Percentiles rank a stretch among this genome's conserved stretches.
Conservation (phyloP, 2,113 vertebrate species). For the Herpailurus yagouaroundi region DNA sequence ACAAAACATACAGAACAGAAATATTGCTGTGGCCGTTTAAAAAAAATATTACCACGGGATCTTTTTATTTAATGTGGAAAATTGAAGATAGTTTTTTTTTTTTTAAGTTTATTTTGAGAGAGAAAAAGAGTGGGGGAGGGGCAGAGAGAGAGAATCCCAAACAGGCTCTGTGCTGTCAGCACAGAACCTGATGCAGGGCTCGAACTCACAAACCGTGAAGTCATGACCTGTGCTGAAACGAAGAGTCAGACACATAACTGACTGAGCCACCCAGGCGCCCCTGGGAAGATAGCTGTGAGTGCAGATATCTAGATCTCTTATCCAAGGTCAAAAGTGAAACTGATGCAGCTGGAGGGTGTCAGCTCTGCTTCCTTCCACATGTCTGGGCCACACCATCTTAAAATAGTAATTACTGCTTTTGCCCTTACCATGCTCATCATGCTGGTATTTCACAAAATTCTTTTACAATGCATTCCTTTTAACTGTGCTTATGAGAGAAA, state of each 20-base stretch:
- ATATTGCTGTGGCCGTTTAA: neutral
- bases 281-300: neutral
- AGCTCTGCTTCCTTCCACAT: neutral
- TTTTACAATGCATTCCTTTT: neutral
- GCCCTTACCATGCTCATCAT: neutral
- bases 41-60: neutral
- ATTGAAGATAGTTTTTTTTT: no score
- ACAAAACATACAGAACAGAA: neutral
- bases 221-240: no score
- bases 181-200: no score
- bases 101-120: no score
- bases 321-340: neutral
- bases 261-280: no score
- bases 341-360: neutral
- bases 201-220: no score
- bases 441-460: neutral
- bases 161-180: no score
- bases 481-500: neutral
- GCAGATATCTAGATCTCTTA: neutral
- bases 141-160: no score
- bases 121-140: no score
- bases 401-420: neutral
- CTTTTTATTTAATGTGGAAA: neutral
- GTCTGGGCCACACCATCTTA: neutral
- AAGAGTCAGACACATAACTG: no score